Base-by-base conservation (phyloP, 2,888 invertebrate species). In the Morpho helenor region DNA sequence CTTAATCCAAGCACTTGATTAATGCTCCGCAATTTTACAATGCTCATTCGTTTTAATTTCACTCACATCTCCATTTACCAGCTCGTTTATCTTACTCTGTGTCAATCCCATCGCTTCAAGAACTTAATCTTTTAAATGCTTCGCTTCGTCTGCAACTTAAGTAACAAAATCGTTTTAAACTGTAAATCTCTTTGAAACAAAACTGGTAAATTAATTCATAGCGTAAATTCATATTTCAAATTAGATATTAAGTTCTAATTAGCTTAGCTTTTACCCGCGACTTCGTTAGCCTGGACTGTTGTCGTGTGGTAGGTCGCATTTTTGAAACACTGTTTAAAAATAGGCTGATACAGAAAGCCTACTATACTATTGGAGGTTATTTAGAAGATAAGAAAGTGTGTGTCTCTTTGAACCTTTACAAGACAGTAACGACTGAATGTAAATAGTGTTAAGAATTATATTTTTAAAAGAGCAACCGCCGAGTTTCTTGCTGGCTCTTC, bases 21-120 rank as follows among this genome's bases (percentile, higher is more conserved):
- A 56, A 56, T 60, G 51, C 42, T 41, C n/a, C n/a, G 41, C 40
- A 23, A 52, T 51, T 41, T 54, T 48, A 48, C 48, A 52, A 60
- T 45, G 49, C 49, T 50, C 56, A 57, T 57, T 47, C 41, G 50
- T 51, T 55, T 55, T 52, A 55, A 52, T 55, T 58, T 52, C 58
- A 39, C 54, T 58, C 49, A 49, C 52, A 58, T 48, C 49, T 52
- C 47, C 48, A 52, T 49, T 60, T 45, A 49, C 53, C 56, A 39
- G 31, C 56, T 59, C 63, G 48, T 63, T 63, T 43, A 63, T 63
- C 63, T 61, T 61, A 31, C 56, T 59, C 53, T 8, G 47, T 58
- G 61, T 63, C 63, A 63, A 63, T 63, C 61, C 60, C 46, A 48
- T 10, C 49, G 58, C 49, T 48, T 48, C 47, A 51, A 58, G 49